Evolutionary conservation across 2,888 invertebrate genomes (phyloP), one percentile per base, ranked within the genome.

Genomic region (Eristalis arbustorum): DNA sequence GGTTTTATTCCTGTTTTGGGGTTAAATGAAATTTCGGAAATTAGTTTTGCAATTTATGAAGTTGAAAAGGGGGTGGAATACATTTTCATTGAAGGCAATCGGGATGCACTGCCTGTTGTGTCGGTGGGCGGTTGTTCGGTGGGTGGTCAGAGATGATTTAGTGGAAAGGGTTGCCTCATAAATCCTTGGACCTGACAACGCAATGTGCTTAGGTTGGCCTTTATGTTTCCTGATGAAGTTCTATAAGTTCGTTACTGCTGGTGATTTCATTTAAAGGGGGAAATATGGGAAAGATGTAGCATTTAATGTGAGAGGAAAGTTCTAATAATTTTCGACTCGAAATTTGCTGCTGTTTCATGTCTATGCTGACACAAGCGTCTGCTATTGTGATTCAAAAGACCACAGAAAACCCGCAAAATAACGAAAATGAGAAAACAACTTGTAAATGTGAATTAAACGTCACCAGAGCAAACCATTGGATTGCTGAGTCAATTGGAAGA

Each of bases 1-100:
- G 49, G 49, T 22, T 22, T 49, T 28, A 31, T 59, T 73, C 31
- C 49, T 14, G 28, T 62, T 75, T 71, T 85, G 71, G 82, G 85
- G 85, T 87, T 82, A 87, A 87, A 83, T 83, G 87, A 75, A 87
- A 87, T 87, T 87, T 87, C 83, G 87, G 87, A 87, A 87, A 87
- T 87, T 87, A 87, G 78, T 87, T 87, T 87, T 83, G 62, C 71
- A 87, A 87, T 87, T 87, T 87, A 87, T 87, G 69, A 62, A 80
- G 67, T 11, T 40, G n/a, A n/a, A 49, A 83, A 83, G 78, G 82
- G 87, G 87, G 78, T 78, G 83, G 79, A 83, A 83, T 75, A 72
- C 34, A 72, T 78, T 83, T 71, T 68, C 56, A 25, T 28, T 22
- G 49, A 11, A 82, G 79, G 72, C 75, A 83, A 83, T 87, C 75